These are phyloP conservation scores for Hymenopus coronatus DNA, from an alignment of 2,888 invertebrate species.

Conservation along the genomic window DNA sequence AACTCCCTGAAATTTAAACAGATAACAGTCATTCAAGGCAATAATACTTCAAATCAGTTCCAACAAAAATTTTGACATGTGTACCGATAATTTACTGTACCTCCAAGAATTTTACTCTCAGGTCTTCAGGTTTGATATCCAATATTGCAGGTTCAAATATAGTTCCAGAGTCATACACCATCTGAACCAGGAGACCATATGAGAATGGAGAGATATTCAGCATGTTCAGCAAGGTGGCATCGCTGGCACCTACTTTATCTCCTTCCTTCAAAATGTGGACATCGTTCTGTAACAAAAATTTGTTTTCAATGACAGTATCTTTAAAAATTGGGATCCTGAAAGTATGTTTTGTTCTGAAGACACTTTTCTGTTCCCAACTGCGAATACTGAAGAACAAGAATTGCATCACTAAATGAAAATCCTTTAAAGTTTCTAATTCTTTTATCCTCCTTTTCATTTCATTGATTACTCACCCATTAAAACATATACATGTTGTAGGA, in stretches of 20 bases:
- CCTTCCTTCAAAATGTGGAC: constrained; percentile 90
- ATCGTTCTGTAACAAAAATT: constrained; percentile 59
- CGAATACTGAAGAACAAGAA: too few species aligned
- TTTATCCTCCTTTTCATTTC: too few species aligned
- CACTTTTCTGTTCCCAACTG: too few species aligned
- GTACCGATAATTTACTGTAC: constrained; percentile 43
- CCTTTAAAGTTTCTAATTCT: too few species aligned
- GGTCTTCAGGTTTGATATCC: constrained; percentile 96
- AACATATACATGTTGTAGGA: too few species aligned
- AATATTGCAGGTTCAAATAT: constrained; percentile 95
- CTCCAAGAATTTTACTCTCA: constrained; percentile 83
- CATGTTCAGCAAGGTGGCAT: constrained; percentile 99
- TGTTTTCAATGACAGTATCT: background rate
- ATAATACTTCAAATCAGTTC: background rate
- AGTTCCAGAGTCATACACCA: constrained; percentile 98
- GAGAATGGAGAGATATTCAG: constrained; percentile 99
- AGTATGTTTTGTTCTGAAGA: background rate
- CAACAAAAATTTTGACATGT: background rate
- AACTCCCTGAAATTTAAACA: constrained; percentile 62
- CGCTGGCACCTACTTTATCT: constrained; percentile 98
- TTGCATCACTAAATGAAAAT: too few species aligned
- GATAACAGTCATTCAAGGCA: too few species aligned
- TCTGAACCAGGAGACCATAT: constrained; percentile 92
- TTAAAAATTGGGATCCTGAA: background rate
- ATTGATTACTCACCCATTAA: too few species aligned